These are phyloP conservation scores for Brachynemurus nebulosus DNA, from an alignment of 2,888 invertebrate species.

Conservation along the genomic window DNA sequence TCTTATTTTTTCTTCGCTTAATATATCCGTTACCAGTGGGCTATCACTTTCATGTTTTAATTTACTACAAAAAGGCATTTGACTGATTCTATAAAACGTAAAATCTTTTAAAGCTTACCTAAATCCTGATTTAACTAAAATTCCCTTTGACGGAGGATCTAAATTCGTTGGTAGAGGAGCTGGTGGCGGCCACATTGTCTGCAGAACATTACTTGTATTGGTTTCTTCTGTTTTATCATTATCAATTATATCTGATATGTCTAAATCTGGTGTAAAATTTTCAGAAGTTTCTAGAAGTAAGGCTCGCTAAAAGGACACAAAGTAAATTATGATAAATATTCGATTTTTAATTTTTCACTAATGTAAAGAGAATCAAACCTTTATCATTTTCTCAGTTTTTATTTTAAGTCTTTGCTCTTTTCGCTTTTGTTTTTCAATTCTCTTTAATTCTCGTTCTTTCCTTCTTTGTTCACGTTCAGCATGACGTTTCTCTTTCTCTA, in stretches of 20 bases:
- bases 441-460: conserved; percentile 28
- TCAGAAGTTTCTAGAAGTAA: conserved; percentile 19
- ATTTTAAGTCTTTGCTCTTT: conserved; percentile 27
- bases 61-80: conserved; percentile 2
- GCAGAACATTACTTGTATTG: conserved; percentile 19
- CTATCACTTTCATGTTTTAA: conserved; percentile 14
- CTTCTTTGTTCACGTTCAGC: conserved; percentile 28
- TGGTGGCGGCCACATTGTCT: conserved; percentile 26
- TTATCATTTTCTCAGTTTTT: conserved; percentile 31
- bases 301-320: conserved; percentile 15
- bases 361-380: conserved; percentile 22
- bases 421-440: conserved; percentile 28
- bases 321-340: background rate
- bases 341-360: background rate
- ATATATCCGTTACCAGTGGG: conserved; percentile 7
- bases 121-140: conserved; percentile 38
- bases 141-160: conserved; percentile 39
- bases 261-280: conserved; percentile 8
- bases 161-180: conserved; percentile 24
- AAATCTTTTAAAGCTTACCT: conserved; percentile 26
- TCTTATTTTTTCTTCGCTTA: conserved; percentile 5
- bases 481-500: conserved; percentile 27
- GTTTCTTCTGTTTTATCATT: conserved; percentile 15
- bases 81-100: background rate
- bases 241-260: conserved; percentile 7